Evolutionary conservation across 1,140 invertebrate species (phyloP).

Genomic region (Drosophila elegans): DNA sequence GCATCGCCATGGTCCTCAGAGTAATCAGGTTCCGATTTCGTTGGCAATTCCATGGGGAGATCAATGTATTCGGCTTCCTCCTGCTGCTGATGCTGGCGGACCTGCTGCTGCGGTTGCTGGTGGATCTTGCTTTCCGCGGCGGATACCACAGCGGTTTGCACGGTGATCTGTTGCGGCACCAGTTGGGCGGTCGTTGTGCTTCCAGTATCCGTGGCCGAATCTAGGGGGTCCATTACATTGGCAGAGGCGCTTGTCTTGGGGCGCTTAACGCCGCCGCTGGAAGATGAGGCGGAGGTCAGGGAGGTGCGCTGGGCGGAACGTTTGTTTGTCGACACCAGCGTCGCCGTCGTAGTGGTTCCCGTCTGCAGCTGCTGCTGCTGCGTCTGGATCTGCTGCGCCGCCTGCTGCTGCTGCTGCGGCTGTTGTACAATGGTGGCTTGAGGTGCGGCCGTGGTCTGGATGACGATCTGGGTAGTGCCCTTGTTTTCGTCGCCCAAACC

Average conservation of each 20-base stretch:
- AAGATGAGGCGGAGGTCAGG: conserved; percentile 28
- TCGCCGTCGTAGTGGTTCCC: conserved; percentile 76
- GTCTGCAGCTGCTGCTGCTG: conserved; percentile 74
- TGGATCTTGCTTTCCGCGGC: conserved; percentile 43
- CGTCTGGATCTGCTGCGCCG: conserved; percentile 64
- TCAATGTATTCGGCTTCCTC: conserved; percentile 81
- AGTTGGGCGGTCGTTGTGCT: conserved; percentile 52
- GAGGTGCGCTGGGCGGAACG: conserved; percentile 68
- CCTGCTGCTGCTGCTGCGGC: conserved; percentile 47
- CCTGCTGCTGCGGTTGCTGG: conserved; percentile 49
- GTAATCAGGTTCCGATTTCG: conserved; percentile 85
- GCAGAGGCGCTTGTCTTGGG: conserved; percentile 51
- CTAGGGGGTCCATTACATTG: conserved; percentile 60
- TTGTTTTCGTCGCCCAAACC: conserved; percentile 75
- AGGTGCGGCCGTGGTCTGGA: conserved; percentile 73
- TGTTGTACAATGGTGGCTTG: conserved; percentile 78
- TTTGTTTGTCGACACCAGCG: conserved; percentile 78
- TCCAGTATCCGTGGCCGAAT: conserved; percentile 52
- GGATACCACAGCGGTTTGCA: conserved; percentile 73
- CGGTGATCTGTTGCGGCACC: conserved; percentile 74
- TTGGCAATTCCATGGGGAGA: conserved; percentile 82
- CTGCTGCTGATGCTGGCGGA: conserved; percentile 53
- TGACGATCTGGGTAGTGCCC: conserved; percentile 80
- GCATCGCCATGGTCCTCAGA: conserved; percentile 80
- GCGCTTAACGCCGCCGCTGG: conserved; percentile 54